These are phyloP conservation scores for Rhinogobius similis DNA, from an alignment of 2,113 vertebrate species.

Conservation along the genomic window DNA sequence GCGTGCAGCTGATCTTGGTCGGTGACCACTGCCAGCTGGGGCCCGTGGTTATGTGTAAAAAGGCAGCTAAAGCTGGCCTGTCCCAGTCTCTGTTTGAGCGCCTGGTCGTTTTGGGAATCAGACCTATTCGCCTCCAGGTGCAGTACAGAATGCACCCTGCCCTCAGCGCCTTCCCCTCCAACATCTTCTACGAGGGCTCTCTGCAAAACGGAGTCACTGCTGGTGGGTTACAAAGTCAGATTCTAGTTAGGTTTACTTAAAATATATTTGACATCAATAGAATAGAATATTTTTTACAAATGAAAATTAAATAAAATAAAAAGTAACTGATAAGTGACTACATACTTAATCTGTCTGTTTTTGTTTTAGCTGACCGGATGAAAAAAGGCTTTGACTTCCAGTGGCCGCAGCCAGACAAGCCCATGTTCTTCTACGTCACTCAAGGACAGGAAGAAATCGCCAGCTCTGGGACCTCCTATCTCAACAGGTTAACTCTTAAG, in stretches of 20 bases:
- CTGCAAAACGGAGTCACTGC: slow-evolving; percentile 94
- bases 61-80: slow-evolving; percentile 91
- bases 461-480: slow-evolving; percentile 93
- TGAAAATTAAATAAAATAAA: too few relatives aligned
- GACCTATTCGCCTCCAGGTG: slow-evolving; percentile 92
- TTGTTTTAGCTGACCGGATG: slow-evolving; percentile 83
- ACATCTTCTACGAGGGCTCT: slow-evolving; percentile 95
- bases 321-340: too few relatives aligned
- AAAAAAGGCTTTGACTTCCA: slow-evolving; percentile 97
- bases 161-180: slow-evolving; percentile 93
- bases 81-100: slow-evolving; percentile 92
- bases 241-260: too few relatives aligned
- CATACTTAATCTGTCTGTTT: too few relatives aligned
- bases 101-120: slow-evolving; percentile 91
- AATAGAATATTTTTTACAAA: too few relatives aligned
- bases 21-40: slow-evolving; percentile 97
- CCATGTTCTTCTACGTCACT: slow-evolving; percentile 96
- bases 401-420: slow-evolving; percentile 96
- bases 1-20: slow-evolving; percentile 88
- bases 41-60: slow-evolving; percentile 95
- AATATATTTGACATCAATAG: too few relatives aligned
- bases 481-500: slow-evolving; percentile 94
- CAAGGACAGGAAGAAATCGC: slow-evolving; percentile 96
- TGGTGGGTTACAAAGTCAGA: slow-evolving; percentile 67
- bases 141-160: slow-evolving; percentile 96